Conservation (phyloP, 2,888 invertebrate genomes). For the Drosophila dives region DNA sequence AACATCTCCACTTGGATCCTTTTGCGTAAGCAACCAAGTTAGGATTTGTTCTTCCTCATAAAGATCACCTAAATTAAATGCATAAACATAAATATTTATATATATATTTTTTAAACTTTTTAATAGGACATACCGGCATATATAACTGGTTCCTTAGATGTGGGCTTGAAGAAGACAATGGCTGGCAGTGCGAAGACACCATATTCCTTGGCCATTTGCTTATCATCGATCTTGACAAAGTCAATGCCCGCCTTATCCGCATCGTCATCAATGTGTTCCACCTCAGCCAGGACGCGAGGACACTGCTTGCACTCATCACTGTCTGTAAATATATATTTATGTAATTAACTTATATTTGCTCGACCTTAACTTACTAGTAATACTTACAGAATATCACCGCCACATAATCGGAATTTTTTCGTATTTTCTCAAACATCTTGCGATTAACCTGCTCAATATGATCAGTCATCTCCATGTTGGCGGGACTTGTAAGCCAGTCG, state of each 20-base stretch:
- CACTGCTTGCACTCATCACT: constrained; percentile 98
- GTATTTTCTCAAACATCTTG: constrained; percentile 96
- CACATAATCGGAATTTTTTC: constrained; percentile 94
- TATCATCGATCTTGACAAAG: constrained; percentile 96
- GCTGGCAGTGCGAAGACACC: constrained; percentile 96
- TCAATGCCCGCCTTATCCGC: constrained; percentile 95
- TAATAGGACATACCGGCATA: constrained; percentile 89
- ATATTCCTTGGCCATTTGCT: constrained; percentile 92
- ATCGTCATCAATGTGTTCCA: constrained; percentile 97
- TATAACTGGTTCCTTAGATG: constrained; percentile 95
- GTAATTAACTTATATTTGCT: not conserved
- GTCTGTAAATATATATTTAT: constrained; percentile 86
- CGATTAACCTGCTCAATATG: constrained; percentile 95
- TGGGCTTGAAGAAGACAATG: constrained; percentile 94
- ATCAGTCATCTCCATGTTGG: constrained; percentile 97
- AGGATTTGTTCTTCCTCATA: constrained; percentile 94
- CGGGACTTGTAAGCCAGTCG: constrained; percentile 96
- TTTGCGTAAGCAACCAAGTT: constrained; percentile 95
- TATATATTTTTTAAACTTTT: not conserved
- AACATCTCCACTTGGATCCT: constrained; percentile 95
- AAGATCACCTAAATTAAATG: constrained; percentile 88
- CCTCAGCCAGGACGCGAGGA: constrained; percentile 93
- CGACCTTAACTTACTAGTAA: too few relatives aligned
- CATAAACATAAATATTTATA: not conserved
- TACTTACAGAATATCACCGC: constrained; percentile 97